Percentiles rank a stretch among this genome's conserved stretches.
These are phyloP conservation scores for Gnathonemus echidnorhynchus DNA, from an alignment of 2,113 vertebrate genomes.

Conservation along the genomic window DNA sequence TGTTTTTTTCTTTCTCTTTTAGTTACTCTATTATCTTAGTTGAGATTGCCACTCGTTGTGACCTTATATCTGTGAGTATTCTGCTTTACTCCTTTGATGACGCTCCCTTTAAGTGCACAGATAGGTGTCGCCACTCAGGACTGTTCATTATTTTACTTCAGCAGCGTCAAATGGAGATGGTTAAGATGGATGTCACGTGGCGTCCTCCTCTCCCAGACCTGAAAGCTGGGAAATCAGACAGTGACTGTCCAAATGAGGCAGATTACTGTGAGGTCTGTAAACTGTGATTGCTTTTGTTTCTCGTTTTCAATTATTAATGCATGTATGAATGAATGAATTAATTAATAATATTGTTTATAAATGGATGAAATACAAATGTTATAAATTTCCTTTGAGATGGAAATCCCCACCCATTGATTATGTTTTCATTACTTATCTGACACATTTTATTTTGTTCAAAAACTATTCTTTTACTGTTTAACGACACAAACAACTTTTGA, in stretches of 20 bases:
- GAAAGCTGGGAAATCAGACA: constrained; percentile 54
- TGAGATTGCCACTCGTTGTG: constrained; percentile 59
- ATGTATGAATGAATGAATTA: no score
- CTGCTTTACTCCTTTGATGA: constrained; percentile 25
- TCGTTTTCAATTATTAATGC: background rate
- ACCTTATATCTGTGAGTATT: constrained; percentile 59
- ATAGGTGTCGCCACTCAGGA: background rate
- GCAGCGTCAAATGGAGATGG: constrained; percentile 50
- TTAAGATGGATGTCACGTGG: constrained; percentile 55
- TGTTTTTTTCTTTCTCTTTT: constrained; percentile 22
- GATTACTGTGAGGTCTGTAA: constrained; percentile 61
- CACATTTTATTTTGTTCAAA: background rate
- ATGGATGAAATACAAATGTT: background rate
- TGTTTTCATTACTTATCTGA: background rate
- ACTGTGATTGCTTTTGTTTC: background rate
- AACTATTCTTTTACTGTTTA: background rate
- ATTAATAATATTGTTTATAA: no score
- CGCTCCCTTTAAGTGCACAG: constrained; percentile 14
- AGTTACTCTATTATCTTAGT: constrained; percentile 67
- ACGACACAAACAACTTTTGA: background rate
- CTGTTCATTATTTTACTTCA: constrained; percentile 16
- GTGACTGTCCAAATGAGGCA: constrained; percentile 53
- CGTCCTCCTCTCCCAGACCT: constrained; percentile 56
- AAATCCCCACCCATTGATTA: background rate
- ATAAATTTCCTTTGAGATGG: background rate